phyloP scores from a whole-genome alignment of 2,113 vertebrate genomes.

The Crotalus helleri region DNA sequence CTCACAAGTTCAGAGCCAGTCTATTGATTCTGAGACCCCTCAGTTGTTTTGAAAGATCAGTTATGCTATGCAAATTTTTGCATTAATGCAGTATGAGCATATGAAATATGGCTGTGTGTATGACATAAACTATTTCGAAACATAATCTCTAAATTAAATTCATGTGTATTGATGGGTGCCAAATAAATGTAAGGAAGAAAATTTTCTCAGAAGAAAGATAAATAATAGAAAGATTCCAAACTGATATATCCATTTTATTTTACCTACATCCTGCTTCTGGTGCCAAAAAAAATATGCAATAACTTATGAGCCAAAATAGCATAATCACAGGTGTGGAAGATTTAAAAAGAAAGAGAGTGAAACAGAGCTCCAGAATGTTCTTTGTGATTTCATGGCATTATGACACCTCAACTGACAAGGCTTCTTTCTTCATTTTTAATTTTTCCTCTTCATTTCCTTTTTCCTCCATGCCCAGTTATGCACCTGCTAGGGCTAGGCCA shows the following conservation, averaged over 20 bases:
- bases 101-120: neutral
- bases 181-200: neutral
- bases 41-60: neutral
- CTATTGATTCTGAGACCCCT: neutral
- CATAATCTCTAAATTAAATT: neutral
- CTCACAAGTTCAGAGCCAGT: neutral
- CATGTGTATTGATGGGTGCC: neutral
- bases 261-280: neutral
- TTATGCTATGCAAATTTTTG: neutral
- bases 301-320: neutral
- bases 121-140: neutral
- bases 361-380: neutral
- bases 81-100: neutral
- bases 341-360: neutral
- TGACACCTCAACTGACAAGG: neutral
- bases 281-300: conserved; percentile 15
- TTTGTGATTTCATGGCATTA: neutral
- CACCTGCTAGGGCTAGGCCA: neutral
- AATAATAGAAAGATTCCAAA: neutral
- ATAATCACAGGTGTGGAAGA: neutral
- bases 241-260: neutral
- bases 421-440: neutral
- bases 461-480: neutral
- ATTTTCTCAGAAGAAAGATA: neutral
- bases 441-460: neutral